Evolutionary conservation across 2,113 vertebrate genomes (phyloP).

Genomic region (Eptesicus fuscus): DNA sequence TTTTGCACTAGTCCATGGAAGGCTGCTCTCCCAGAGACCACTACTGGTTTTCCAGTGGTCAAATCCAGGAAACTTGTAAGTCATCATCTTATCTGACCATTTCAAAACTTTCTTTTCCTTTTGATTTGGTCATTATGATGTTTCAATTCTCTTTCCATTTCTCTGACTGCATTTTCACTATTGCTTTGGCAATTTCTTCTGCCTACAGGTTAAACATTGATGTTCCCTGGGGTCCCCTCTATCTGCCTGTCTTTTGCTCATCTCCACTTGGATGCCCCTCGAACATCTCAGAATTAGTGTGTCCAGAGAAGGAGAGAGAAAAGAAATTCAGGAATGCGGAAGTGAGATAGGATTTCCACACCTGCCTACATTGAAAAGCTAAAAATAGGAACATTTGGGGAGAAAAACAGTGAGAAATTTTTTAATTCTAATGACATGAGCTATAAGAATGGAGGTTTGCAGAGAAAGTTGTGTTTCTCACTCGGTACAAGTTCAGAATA

Average conservation of each 20-base stretch:
- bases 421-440: conserved; percentile 43
- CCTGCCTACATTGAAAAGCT: conserved; percentile 62
- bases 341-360: conserved; percentile 71
- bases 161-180: background rate
- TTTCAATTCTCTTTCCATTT: background rate
- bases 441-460: conserved; percentile 3
- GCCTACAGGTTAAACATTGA: background rate
- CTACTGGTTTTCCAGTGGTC: background rate
- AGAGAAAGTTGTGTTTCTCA: conserved; percentile 8
- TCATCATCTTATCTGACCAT: background rate
- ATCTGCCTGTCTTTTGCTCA: background rate
- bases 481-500: conserved; percentile 13
- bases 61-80: background rate
- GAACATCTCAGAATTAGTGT: background rate
- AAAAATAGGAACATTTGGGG: conserved; percentile 65
- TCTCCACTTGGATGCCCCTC: background rate
- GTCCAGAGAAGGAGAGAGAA: background rate
- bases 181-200: background rate
- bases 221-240: background rate
- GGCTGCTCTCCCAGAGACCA: background rate
- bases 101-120: background rate
- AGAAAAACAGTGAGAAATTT: conserved; percentile 48
- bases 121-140: background rate
- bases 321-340: conserved; percentile 69
- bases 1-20: background rate